Evolutionary conservation across 2,797 vertebrate species (phyloP).

Genomic region (Lagodon rhomboides): DNA sequence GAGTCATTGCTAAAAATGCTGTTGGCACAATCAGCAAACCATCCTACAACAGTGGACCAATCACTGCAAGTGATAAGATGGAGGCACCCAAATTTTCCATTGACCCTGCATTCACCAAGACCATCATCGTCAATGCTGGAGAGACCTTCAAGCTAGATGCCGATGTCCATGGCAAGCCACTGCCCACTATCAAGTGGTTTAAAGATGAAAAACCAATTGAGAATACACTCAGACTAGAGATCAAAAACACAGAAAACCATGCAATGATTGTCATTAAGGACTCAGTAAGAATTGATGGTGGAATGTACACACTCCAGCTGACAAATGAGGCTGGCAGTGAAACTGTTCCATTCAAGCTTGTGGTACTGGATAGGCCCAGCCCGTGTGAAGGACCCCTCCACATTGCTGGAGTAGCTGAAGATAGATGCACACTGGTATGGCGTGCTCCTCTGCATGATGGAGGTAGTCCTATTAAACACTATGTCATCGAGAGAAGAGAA

Average conservation of each 20-base stretch:
- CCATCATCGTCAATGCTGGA: conserved; percentile 92
- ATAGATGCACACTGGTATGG: conserved; percentile 95
- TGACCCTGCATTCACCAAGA: conserved; percentile 95
- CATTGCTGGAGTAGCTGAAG: conserved; percentile 92
- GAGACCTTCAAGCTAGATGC: conserved; percentile 96
- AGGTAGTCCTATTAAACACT: conserved; percentile 94
- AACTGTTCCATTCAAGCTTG: conserved; percentile 91
- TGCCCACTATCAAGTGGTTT: conserved; percentile 95
- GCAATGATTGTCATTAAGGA: conserved; percentile 95
- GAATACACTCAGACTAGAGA: conserved; percentile 92
- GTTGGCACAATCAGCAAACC: conserved; percentile 95
- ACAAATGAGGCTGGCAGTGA: conserved; percentile 94
- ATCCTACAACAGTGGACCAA: conserved; percentile 97
- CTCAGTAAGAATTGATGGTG: conserved; percentile 92
- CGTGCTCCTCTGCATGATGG: conserved; percentile 94
- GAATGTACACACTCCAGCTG: conserved; percentile 92
- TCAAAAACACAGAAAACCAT: conserved; percentile 94
- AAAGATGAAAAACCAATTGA: conserved; percentile 94
- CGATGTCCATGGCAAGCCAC: conserved; percentile 94
- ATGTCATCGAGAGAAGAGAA: conserved; percentile 96
- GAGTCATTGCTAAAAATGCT: conserved; percentile 98
- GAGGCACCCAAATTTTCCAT: conserved; percentile 96
- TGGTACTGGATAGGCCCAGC: conserved; percentile 94
- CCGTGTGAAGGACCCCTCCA: conserved; percentile 92
- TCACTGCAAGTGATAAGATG: conserved; percentile 93